phyloP scores from a whole-genome alignment of 2,888 invertebrate genomes.

The Anodontia alba region DNA sequence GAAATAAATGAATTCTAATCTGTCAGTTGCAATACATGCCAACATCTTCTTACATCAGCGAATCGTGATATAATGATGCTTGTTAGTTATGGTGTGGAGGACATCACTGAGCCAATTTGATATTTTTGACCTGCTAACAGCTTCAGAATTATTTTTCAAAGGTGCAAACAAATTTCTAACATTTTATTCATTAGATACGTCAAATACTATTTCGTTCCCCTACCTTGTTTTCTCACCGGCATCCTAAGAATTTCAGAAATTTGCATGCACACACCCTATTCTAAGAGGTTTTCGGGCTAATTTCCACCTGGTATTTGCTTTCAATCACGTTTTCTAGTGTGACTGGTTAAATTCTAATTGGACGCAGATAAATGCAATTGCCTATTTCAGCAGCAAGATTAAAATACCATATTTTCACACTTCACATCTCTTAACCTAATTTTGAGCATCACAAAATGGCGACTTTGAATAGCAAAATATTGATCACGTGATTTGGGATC shows the following conservation, averaged over 20 bases:
- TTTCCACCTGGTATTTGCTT: background rate
- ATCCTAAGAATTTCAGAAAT: conserved; percentile 66
- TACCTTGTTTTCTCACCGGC: conserved; percentile 82
- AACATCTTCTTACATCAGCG: too few species aligned
- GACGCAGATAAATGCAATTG: background rate
- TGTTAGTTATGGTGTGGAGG: too few species aligned
- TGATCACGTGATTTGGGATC: conserved; percentile 45
- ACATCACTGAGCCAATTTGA: too few species aligned
- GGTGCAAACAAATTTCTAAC: too few species aligned
- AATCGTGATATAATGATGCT: too few species aligned
- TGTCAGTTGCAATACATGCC: too few species aligned
- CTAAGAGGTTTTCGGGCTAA: background rate
- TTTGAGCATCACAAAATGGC: conserved; percentile 60
- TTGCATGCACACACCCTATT: conserved; percentile 55
- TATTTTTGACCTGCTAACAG: too few species aligned
- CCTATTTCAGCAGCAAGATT: background rate
- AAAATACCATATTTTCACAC: background rate
- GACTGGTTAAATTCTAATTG: background rate
- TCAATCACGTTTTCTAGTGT: background rate
- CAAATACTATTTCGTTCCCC: background rate
- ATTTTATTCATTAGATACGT: too few species aligned
- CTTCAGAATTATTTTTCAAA: too few species aligned
- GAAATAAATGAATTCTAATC: too few species aligned
- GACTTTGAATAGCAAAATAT: conserved; percentile 56
- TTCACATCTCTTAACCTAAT: conserved; percentile 27